Evolutionary conservation across 2,888 invertebrate genomes (phyloP).

Genomic region (Abscondita cerata): DNA sequence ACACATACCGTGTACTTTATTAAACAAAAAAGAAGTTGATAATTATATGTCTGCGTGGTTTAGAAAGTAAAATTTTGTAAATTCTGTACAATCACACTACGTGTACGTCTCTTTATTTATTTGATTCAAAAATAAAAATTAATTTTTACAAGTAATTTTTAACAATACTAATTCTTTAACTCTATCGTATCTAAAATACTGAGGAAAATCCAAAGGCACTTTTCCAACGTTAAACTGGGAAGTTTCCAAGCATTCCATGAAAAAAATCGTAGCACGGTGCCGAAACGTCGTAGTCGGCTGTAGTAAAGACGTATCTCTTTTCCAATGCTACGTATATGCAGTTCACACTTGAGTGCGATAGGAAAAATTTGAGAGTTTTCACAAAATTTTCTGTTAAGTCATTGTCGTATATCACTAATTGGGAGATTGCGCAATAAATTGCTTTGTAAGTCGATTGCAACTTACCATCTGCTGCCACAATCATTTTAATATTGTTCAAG

Average conservation of each 20-base stretch:
- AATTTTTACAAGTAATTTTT: conserved; percentile 60
- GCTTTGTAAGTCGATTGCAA: conserved; percentile 49
- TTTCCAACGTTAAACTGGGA: conserved; percentile 68
- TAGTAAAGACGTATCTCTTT: conserved; percentile 86
- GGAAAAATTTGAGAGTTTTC: conserved; percentile 70
- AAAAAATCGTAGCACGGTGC: conserved; percentile 88
- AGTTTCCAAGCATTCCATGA: conserved; percentile 67
- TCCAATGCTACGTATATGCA: conserved; percentile 79
- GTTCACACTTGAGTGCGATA: conserved; percentile 64
- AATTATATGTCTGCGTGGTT: conserved; percentile 44
- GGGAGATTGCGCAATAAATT: too few species aligned
- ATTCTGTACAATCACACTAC: neutral
- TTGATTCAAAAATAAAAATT: neutral
- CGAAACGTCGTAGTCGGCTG: conserved; percentile 79
- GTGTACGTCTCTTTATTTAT: neutral
- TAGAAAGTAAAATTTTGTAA: conserved; percentile 34
- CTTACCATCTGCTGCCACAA: conserved; percentile 86
- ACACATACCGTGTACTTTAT: conserved; percentile 48
- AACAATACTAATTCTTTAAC: conserved; percentile 79
- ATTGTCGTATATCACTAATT: conserved; percentile 86
- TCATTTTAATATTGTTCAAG: conserved; percentile 67
- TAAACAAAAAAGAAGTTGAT: conserved; percentile 34
- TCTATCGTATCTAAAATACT: conserved; percentile 82
- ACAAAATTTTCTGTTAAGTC: conserved; percentile 82
- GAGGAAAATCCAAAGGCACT: conserved; percentile 75